Evolutionary conservation across 2,113 vertebrate genomes (phyloP).

Genomic region (Toxostoma redivivum): DNA sequence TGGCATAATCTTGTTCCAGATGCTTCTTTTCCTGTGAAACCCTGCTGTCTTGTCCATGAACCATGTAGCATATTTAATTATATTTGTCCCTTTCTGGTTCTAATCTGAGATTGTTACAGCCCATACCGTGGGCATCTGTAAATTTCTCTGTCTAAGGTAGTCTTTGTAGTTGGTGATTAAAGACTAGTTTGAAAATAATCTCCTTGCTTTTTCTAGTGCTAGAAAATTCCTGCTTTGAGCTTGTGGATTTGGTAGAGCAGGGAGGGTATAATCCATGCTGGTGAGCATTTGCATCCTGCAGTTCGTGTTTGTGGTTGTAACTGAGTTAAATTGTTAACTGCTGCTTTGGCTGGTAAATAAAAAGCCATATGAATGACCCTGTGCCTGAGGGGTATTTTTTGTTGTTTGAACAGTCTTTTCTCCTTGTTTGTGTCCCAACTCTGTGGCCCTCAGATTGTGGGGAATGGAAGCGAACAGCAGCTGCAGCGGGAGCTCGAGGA

Average conservation of each 20-base stretch:
- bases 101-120: neutral
- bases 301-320: neutral
- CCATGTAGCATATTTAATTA: fast-evolving
- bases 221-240: neutral
- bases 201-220: neutral
- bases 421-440: slow-evolving; percentile 23
- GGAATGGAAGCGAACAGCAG: slow-evolving; percentile 98
- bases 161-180: neutral
- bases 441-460: slow-evolving; percentile 84
- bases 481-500: slow-evolving; percentile 93
- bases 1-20: neutral
- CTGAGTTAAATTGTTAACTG: neutral
- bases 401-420: neutral
- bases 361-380: neutral
- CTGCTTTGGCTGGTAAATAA: slow-evolving; percentile 14
- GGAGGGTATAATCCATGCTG: neutral
- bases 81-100: neutral
- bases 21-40: neutral
- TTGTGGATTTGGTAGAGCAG: neutral
- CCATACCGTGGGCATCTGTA: neutral
- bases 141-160: neutral
- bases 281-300: neutral
- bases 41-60: neutral
- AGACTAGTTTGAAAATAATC: neutral
- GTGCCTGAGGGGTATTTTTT: neutral